Conservation (phyloP, 2,797 vertebrate genomes). For the Halcyon leucocephala region DNA sequence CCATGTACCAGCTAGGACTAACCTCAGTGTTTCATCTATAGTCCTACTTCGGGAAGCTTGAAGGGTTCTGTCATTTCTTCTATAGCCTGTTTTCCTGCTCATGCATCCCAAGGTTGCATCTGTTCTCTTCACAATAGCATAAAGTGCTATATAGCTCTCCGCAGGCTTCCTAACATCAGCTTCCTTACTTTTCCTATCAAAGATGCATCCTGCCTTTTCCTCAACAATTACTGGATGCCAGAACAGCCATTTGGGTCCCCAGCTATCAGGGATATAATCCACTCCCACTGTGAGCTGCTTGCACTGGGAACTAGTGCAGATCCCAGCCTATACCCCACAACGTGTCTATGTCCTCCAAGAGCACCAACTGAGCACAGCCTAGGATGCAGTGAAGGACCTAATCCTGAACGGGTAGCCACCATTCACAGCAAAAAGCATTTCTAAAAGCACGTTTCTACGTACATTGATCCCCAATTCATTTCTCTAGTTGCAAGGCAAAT, state of each 20-base stretch:
- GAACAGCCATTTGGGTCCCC: not conserved
- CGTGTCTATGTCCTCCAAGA: not conserved
- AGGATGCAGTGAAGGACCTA: not conserved
- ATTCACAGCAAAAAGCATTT: not conserved
- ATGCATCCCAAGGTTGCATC: not conserved
- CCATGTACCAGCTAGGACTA: fast-evolving
- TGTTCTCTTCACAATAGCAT: not conserved
- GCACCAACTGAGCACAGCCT: not conserved
- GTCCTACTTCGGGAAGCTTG: not conserved
- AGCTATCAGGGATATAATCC: not conserved
- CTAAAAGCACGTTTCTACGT: not conserved
- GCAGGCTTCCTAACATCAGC: not conserved
- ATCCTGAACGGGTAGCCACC: not conserved
- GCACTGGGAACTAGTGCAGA: not conserved
- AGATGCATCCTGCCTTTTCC: not conserved
- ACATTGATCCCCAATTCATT: not conserved
- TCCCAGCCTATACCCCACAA: not conserved
- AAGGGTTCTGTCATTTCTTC: not conserved
- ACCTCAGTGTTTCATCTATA: not conserved
- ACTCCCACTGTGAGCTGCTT: not conserved
- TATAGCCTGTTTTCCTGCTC: not conserved
- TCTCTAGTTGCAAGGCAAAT: not conserved
- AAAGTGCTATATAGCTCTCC: not conserved
- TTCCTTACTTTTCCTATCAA: not conserved
- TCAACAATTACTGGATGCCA: not conserved